Evolutionary conservation across 2,888 invertebrate genomes (phyloP).

Genomic region (Penaeus monodon): DNA sequence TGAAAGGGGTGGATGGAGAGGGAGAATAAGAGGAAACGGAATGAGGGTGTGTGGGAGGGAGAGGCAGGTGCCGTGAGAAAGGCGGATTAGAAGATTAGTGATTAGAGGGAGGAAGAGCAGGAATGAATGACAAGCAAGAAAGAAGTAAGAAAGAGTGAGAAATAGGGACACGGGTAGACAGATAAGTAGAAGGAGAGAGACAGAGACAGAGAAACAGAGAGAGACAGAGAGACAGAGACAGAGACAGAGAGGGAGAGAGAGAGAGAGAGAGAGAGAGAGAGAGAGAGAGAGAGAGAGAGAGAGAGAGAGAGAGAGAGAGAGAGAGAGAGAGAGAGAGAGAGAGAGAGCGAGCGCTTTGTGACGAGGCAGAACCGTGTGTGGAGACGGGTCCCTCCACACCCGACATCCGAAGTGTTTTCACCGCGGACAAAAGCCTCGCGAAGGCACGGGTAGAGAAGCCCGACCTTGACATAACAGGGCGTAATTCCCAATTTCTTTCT

Average conservation of each 20-base stretch:
- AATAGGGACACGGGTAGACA: background rate
- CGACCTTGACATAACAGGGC: too few species aligned
- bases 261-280: background rate
- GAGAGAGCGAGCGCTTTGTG: background rate
- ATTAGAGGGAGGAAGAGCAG: background rate
- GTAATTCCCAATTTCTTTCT: conserved; percentile 6
- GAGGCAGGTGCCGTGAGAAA: too few species aligned
- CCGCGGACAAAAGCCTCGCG: too few species aligned
- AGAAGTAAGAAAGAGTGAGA: background rate
- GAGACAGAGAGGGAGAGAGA: conserved; percentile 19
- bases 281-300: background rate
- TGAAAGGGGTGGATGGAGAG: too few species aligned
- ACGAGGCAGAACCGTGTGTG: too few species aligned
- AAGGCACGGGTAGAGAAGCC: too few species aligned
- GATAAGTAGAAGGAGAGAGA: background rate
- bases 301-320: conserved; percentile 24
- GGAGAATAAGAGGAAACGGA: too few species aligned
- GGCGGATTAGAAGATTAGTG: too few species aligned
- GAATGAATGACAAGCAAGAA: background rate
- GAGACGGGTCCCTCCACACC: too few species aligned
- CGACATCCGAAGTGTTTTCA: too few species aligned
- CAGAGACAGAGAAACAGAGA: conserved; percentile 15
- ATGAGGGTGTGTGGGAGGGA: too few species aligned
- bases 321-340: conserved; percentile 8
- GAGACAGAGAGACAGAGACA: conserved; percentile 19